Evolutionary conservation across 2,113 vertebrate species (phyloP), one percentile per base, ranked within the genome.

Genomic region (Arenaria interpres): DNA sequence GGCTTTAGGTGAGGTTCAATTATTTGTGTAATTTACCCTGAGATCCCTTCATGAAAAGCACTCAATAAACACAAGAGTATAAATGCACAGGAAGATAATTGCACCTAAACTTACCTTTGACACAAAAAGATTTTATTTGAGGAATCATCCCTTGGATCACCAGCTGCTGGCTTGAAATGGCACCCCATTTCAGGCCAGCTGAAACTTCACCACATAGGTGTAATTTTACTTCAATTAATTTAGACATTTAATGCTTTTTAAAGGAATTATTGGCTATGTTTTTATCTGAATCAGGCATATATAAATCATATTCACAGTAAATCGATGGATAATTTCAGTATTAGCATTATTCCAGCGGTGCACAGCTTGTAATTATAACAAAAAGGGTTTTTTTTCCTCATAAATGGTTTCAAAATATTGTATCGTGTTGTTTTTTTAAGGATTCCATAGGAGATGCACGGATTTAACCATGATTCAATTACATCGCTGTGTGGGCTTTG

Each of bases 151-250:
- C 48, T 68, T 41, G 39, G 5, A 9, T 77, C 24, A 67, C 37
- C 60, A 74, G 35, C 43, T 37, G 35, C 45, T 74, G 57, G 41
- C 77, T 67, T 72, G 46, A 89, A 83, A 39, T 54, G 28, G 53
- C 68, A 94, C 89, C 66, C 20, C 43, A 68, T 88, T 84, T 77
- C 30, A 82, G 81, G 33, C 24, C 57, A 85, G 20, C 22, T 89
- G 77, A 85, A 92, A 85, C 9, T 91, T 95, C 80, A 85, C 60
- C 66, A 79, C 1, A 3, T 76, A 87, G 62, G 45, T 81, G 64
- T 90, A 94, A 91, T 95, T 94, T 91, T 93, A 85, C 16, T 79
- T 93, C 53, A 91, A 63, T 74, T 97, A 95, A 96, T 97, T 96
- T 95, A 95, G 85, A 73, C 7, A 28, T 80, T 91, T 83, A 93